Evolutionary conservation across 2,888 invertebrate genomes (phyloP).

Genomic region (Ferdinandea cuprea): DNA sequence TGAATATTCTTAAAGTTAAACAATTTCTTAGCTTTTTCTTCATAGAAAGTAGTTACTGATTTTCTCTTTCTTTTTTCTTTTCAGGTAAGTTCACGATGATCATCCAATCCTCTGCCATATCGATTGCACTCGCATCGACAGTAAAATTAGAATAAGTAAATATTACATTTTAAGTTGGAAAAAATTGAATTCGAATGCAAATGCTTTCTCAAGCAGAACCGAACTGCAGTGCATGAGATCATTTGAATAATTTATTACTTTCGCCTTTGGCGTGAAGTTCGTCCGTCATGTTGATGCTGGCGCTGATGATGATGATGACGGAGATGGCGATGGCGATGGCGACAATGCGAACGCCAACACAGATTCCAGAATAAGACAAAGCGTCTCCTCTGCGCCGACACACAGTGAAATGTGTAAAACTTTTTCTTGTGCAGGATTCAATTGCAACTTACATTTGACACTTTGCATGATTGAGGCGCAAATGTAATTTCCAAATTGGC

Average conservation of each 20-base stretch:
- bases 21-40: background rate
- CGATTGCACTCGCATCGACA: slow-evolving; percentile 13
- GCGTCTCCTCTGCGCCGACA: background rate
- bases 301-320: no score
- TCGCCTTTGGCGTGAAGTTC: slow-evolving; percentile 14
- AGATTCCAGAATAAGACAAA: slow-evolving; percentile 35
- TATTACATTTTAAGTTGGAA: background rate
- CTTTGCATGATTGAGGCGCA: slow-evolving; percentile 55
- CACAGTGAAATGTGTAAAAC: slow-evolving; percentile 12
- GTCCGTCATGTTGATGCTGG: background rate
- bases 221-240: slow-evolving; percentile 49
- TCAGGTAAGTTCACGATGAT: slow-evolving; percentile 32
- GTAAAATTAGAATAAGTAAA: slow-evolving; percentile 32
- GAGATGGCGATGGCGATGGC: background rate
- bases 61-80: slow-evolving; percentile 29
- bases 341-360: slow-evolving; percentile 45
- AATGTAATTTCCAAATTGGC: slow-evolving; percentile 67
- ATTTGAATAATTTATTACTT: slow-evolving; percentile 62
- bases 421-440: slow-evolving; percentile 35
- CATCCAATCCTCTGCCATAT: background rate
- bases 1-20: no score
- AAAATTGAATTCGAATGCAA: slow-evolving; percentile 59
- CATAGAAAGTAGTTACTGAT: no score
- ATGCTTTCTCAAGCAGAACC: background rate
- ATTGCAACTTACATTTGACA: slow-evolving; percentile 42